Base-by-base conservation (phyloP, 2,888 invertebrate species). In the Cactoblastis cactorum region DNA sequence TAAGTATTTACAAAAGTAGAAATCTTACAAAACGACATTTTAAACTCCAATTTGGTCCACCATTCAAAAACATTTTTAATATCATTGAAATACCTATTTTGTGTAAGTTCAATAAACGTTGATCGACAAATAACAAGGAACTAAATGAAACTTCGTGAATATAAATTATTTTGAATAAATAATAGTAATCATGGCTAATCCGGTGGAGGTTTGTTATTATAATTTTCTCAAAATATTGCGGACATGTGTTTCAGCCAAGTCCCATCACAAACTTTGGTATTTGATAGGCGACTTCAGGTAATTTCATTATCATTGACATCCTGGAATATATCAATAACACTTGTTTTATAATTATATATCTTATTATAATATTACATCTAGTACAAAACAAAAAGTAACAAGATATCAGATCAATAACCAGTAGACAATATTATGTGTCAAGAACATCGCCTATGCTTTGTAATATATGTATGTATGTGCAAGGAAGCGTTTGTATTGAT, bases 211-310 rank as follows among this genome's bases (percentile, higher is more conserved):
- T 50, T 54, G 17, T 55, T 53, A 57, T 58, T 55, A 60, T 59
- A 55, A 59, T 58, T 63, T 63, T n/a, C 65, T 67, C 66, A 65
- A 58, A 60, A 46, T 35, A 41, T 49, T 39, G 19, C 37, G 17
- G 39, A 41, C 28, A 4, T 49, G 33, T 22, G 53, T 54, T 65
- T 92, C 92, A 96, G 74, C 95, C 95, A 68, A 95, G 91, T 56
- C 95, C 95, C 90, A 96, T 91, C 63, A 96, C 95, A 78, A 95
- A 96, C 90, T 95, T 96, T 72, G 96, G 96, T 89, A 96, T 91
- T 83, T 94, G 94, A 80, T 93, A 94, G 53, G 95, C 94, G 73
- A 94, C 93, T 85, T 95, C 93, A 64, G 96, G 96, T 77, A 96
- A 94, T 67, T 96, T 95, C 93, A 95, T 95, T 69, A 96, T 91